These are phyloP conservation scores for Hydrolagus colliei DNA, from an alignment of 2,797 vertebrate species.

Conservation along the genomic window DNA sequence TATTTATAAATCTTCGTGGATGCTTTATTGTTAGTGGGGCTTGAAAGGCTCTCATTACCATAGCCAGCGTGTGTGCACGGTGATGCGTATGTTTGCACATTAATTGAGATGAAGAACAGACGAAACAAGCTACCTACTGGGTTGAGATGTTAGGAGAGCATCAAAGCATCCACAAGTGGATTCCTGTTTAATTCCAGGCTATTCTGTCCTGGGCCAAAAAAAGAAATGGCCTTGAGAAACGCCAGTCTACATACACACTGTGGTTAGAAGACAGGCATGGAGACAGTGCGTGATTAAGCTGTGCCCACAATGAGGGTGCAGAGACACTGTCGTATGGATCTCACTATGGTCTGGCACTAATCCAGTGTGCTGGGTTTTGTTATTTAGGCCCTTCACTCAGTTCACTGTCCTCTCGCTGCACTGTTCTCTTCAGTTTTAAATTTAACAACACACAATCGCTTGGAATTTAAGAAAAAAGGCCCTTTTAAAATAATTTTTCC, in stretches of 20 bases:
- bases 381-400: background rate
- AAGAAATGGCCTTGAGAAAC: background rate
- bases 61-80: background rate
- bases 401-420: background rate
- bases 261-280: background rate
- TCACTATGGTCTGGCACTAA: conserved; percentile 10
- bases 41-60: background rate
- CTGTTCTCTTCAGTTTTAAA: background rate
- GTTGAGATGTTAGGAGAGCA: background rate
- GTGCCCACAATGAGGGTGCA: background rate
- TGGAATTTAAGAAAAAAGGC: background rate
- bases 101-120: conserved; percentile 7
- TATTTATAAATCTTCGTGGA: background rate
- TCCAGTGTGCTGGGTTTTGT: background rate
- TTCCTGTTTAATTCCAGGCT: background rate
- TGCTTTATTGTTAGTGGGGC: background rate
- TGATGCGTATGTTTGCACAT: background rate
- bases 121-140: background rate
- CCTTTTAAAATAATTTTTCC: background rate
- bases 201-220: background rate
- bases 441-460: background rate
- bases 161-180: background rate
- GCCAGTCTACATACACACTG: background rate
- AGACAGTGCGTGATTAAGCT: background rate
- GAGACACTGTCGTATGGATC: background rate